Percentiles rank a stretch among this genome's conserved stretches.
Conservation (phyloP, 2,888 invertebrate genomes). For the Anarsia innoxiella region DNA sequence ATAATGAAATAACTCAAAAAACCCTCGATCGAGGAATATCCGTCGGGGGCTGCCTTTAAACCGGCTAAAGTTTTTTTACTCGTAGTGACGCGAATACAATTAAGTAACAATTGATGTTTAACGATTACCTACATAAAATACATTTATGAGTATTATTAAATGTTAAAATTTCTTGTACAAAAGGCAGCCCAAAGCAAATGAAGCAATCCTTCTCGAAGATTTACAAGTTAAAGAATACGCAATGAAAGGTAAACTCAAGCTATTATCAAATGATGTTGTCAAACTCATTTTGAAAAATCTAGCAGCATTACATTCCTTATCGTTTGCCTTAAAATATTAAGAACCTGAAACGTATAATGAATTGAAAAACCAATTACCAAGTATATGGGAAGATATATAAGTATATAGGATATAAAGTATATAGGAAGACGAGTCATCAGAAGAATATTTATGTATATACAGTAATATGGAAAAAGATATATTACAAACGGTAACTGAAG, state of each 20-base stretch:
- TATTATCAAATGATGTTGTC: conserved; percentile 15
- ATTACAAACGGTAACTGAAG: not conserved
- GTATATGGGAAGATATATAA: not conserved
- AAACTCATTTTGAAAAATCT: conserved; percentile 28
- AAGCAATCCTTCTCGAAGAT: conserved; percentile 39
- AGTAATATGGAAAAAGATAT: not conserved
- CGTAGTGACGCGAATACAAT: too few relatives aligned
- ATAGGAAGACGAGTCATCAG: too few relatives aligned
- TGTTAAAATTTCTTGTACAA: too few relatives aligned
- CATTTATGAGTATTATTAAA: too few relatives aligned
- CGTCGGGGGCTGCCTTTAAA: too few relatives aligned
- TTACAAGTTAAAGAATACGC: conserved; percentile 23
- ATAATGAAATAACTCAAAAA: too few relatives aligned
- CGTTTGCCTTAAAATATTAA: conserved; percentile 29
- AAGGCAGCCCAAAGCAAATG: too few relatives aligned
- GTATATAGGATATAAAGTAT: too few relatives aligned
- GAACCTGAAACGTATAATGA: conserved; percentile 19
- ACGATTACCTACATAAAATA: too few relatives aligned
- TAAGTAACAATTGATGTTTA: too few relatives aligned
- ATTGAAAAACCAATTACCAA: not conserved
- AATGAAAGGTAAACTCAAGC: conserved; percentile 28
- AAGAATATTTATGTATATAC: not conserved
- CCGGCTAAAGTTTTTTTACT: too few relatives aligned
- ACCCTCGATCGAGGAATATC: too few relatives aligned
- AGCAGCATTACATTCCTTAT: conserved; percentile 31